Percentiles rank a stretch among this genome's conserved stretches.
Conservation (phyloP, 1,140 invertebrate species). For the Papilio polytes region DNA sequence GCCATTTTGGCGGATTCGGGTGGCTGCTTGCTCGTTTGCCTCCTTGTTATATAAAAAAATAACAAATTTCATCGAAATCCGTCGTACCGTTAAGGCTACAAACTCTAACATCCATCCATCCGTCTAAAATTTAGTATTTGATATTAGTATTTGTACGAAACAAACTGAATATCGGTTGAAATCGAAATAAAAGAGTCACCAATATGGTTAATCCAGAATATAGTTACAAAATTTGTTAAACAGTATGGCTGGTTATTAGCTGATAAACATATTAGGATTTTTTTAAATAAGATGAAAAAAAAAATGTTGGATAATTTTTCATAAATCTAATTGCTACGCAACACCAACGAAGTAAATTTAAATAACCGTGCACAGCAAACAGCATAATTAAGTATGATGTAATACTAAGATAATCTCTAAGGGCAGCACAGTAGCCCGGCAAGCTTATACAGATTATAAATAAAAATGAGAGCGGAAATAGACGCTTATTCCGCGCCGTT, state of each 20-base stretch:
- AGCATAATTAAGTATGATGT: constrained; percentile 13
- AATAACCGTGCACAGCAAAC: constrained; percentile 3
- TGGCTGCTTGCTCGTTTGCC: too few species aligned
- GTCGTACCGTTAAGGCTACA: too few species aligned
- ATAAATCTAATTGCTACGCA: background rate
- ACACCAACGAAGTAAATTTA: background rate
- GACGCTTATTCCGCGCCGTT: background rate
- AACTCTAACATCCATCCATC: too few species aligned
- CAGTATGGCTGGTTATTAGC: too few species aligned
- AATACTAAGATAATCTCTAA: constrained; percentile 3
- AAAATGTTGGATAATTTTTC: background rate
- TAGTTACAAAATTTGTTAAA: too few species aligned
- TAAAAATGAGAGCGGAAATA: background rate
- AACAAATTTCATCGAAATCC: too few species aligned
- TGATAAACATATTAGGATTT: too few species aligned
- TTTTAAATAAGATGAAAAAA: too few species aligned
- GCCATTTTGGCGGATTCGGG: too few species aligned
- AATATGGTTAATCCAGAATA: too few species aligned
- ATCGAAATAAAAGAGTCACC: background rate
- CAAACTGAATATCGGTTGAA: background rate
- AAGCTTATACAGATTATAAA: background rate
- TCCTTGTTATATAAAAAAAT: too few species aligned
- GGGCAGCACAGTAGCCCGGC: background rate
- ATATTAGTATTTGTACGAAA: background rate
- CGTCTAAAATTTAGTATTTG: too few species aligned